A percentile compares a stretch with the other conserved stretches of the same genome.
phyloP scores from a whole-genome alignment of 2,797 vertebrate genomes.

The Adelosebastes latens region DNA sequence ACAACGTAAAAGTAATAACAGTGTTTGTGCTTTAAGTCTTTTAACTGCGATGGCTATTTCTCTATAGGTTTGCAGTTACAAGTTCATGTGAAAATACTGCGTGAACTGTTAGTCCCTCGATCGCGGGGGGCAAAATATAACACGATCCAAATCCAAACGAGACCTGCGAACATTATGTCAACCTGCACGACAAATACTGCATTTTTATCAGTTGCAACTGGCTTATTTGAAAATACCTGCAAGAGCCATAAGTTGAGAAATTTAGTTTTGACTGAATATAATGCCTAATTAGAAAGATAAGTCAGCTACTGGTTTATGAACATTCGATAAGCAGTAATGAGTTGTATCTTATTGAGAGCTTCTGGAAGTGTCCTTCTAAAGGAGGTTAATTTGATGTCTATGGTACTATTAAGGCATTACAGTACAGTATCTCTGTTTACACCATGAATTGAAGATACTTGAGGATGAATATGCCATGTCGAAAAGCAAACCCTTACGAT shows the following conservation, averaged over 20 bases:
- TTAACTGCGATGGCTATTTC: conserved; percentile 81
- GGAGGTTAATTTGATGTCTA: conserved; percentile 57
- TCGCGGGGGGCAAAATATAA: conserved; percentile 30
- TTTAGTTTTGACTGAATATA: conserved; percentile 14
- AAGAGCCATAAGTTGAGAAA: conserved; percentile 26
- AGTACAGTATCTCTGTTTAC: conserved; percentile 71
- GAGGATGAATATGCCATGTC: conserved; percentile 58
- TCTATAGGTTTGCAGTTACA: conserved; percentile 75
- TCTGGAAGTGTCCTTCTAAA: conserved; percentile 44
- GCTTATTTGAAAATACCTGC: conserved; percentile 61
- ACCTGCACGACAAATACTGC: conserved; percentile 60
- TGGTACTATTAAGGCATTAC: conserved; percentile 80
- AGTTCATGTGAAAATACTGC: conserved; percentile 67
- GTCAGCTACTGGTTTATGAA: conserved; percentile 42
- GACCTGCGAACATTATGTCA: conserved; percentile 34
- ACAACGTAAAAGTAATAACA: conserved; percentile 66
- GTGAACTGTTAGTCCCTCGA: conserved; percentile 48
- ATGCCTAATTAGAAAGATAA: conserved; percentile 39
- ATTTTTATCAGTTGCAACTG: conserved; percentile 55
- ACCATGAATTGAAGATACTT: conserved; percentile 56
- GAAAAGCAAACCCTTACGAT: conserved; percentile 31
- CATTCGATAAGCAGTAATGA: conserved; percentile 50
- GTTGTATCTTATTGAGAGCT: conserved; percentile 32
- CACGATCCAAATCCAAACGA: conserved; percentile 49
- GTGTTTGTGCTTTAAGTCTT: conserved; percentile 83